Evolutionary conservation across 1,140 invertebrate genomes (phyloP).

Genomic region (Physella acuta): DNA sequence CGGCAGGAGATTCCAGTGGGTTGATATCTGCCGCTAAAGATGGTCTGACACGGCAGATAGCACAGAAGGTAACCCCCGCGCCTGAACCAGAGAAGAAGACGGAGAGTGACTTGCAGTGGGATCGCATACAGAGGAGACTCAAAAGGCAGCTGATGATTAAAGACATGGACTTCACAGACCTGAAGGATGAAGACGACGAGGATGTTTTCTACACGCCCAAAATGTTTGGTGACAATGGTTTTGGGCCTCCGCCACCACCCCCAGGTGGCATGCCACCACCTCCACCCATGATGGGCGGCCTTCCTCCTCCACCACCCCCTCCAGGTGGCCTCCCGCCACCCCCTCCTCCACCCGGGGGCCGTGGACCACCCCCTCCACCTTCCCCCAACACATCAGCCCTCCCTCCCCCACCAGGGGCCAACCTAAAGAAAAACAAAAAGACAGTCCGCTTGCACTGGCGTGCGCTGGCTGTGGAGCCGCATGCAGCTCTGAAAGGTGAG

Average conservation of each 20-base stretch:
- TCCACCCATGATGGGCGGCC: not conserved
- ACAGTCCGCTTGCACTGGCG: slow-evolving; percentile 99
- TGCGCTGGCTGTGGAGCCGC: slow-evolving; percentile 70
- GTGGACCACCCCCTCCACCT: slow-evolving; percentile 59
- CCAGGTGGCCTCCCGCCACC: slow-evolving; percentile 49
- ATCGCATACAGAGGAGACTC: slow-evolving; percentile 80
- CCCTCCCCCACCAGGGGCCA: slow-evolving; percentile 59
- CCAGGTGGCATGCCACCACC: not conserved
- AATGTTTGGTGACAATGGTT: slow-evolving; percentile 36
- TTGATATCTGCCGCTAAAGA: slow-evolving; percentile 92
- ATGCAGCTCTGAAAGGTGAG: slow-evolving; percentile 66
- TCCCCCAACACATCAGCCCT: slow-evolving; percentile 54
- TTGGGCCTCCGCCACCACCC: slow-evolving; percentile 58
- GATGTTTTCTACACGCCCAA: slow-evolving; percentile 53
- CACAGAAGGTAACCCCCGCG: slow-evolving; percentile 40
- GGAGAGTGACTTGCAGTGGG: slow-evolving; percentile 93
- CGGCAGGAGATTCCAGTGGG: slow-evolving; percentile 77
- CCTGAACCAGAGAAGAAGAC: slow-evolving; percentile 75
- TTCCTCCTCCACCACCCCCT: slow-evolving; percentile 62
- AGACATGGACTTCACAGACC: slow-evolving; percentile 94
- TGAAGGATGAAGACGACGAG: slow-evolving; percentile 67
- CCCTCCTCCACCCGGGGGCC: slow-evolving; percentile 52
- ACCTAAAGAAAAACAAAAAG: slow-evolving; percentile 85
- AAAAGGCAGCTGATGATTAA: slow-evolving; percentile 85
- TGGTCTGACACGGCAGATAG: slow-evolving; percentile 64